Percentiles rank a stretch among this genome's conserved stretches.
phyloP scores from a whole-genome alignment of 2,113 vertebrate species.

The Phalacrocorax pelagicus region DNA sequence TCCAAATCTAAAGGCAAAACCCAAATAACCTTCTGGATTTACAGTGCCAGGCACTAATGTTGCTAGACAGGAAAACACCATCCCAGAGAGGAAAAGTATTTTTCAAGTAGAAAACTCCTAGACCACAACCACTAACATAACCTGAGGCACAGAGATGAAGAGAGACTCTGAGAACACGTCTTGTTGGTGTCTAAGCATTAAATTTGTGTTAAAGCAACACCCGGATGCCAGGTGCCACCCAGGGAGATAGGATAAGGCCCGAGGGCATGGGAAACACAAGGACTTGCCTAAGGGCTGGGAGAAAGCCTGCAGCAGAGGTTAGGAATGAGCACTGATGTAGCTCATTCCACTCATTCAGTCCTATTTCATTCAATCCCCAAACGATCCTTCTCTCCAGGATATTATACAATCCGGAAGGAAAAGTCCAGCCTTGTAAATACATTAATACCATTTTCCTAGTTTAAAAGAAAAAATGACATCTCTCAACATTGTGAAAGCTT shows the following conservation, averaged over 20 bases:
- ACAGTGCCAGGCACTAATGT: fast-evolving
- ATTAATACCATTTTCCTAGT: background rate
- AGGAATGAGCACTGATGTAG: background rate
- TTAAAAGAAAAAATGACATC: background rate
- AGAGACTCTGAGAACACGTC: background rate
- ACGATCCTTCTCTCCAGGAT: background rate
- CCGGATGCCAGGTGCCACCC: background rate
- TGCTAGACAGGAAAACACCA: background rate
- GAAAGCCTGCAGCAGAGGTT: background rate
- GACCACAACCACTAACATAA: background rate
- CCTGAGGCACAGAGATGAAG: background rate
- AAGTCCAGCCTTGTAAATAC: background rate
- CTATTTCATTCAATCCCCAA: background rate
- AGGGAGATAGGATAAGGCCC: background rate
- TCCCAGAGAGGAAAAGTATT: background rate
- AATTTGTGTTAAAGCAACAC: background rate
- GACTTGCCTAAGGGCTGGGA: background rate
- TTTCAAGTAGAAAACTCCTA: background rate
- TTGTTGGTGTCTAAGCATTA: background rate
- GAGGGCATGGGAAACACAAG: background rate
- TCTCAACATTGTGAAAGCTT: background rate
- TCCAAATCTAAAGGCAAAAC: background rate
- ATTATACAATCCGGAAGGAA: background rate
- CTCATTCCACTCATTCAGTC: background rate
- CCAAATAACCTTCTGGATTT: background rate